Base-by-base conservation (phyloP, 2,888 invertebrate genomes). In the Dermolepida albohirtum region DNA sequence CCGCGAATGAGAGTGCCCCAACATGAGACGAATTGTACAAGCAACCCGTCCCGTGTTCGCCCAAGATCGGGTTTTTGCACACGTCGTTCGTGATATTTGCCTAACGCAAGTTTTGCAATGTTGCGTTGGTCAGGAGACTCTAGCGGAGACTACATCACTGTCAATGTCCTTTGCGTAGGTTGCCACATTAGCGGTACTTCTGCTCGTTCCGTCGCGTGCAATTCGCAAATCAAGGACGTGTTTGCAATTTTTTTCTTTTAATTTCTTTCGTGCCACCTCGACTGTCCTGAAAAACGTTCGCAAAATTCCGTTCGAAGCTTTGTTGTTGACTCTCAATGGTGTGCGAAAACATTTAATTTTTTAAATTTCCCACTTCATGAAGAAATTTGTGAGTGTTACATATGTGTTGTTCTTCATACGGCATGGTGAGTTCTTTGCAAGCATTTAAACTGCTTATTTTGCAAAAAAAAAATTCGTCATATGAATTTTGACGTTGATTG, bases 121-220 rank as follows among this genome's bases (percentile, higher is more conserved):
- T 83, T 83, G 81, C 75, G 79, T 77, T 77, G 80, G 83, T 82
- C 82, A 78, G 75, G 79, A 78, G 76, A 76, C 43, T n/a, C 47
- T n/a, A 29, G 16, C 49, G 51, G 71, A 57, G 57, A 69, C 77
- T 74, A 74, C 75, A 73, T 74, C 79, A 80, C 79, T 78, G 81
- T 78, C 80, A 80, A 80, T 79, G 80, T 81, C 81, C 82, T 82
- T 81, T 80, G 71, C 78, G 78, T 78, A 81, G 82, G 81, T 82
- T 80, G 81, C 76, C 71, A 74, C 68, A 73, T 74, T 78, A 80
- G 77, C 80, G 79, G 81, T 79, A 80, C 78, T 80, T 78, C 74
- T 78, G 78, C 79, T 79, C 71, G 74, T 69, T 71, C 74, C 77
- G 76, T 75, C 63, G 63, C 62, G 64, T 59, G 69, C 59, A 63